These are phyloP conservation scores for Sesia bembeciformis DNA, from an alignment of 2,888 invertebrate genomes.

Conservation along the genomic window DNA sequence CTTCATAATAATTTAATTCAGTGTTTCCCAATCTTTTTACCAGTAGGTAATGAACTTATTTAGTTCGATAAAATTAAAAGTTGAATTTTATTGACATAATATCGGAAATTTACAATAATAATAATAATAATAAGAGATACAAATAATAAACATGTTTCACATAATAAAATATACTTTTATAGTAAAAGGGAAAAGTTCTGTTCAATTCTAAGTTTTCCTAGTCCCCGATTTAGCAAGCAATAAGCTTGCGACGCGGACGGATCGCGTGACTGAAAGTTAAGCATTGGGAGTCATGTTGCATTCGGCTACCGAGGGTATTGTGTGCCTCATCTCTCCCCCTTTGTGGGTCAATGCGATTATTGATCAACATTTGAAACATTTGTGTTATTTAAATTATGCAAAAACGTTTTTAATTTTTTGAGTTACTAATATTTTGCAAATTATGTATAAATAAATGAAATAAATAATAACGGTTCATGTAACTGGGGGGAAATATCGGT, in stretches of 20 bases:
- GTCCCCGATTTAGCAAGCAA: constrained; percentile 35
- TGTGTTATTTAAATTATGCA: background rate
- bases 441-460: background rate
- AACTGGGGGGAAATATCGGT: no score
- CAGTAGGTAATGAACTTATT: no score
- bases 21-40: no score
- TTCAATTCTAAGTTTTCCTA: background rate
- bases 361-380: background rate
- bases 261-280: constrained; percentile 61
- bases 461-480: background rate
- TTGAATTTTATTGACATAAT: no score
- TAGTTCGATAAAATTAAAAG: no score
- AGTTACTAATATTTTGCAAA: no score
- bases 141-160: no score
- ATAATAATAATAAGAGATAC: no score
- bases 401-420: background rate
- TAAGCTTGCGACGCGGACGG: constrained; percentile 57
- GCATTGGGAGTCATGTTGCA: constrained; percentile 63
- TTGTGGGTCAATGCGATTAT: constrained; percentile 51
- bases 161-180: no score
- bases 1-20: no score
- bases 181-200: background rate
- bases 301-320: constrained; percentile 26
- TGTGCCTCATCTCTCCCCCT: constrained; percentile 39
- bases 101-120: no score